Evolutionary conservation across 2,113 vertebrate species (phyloP), one percentile per base, ranked within the genome.

Genomic region (Pitta sordida): DNA sequence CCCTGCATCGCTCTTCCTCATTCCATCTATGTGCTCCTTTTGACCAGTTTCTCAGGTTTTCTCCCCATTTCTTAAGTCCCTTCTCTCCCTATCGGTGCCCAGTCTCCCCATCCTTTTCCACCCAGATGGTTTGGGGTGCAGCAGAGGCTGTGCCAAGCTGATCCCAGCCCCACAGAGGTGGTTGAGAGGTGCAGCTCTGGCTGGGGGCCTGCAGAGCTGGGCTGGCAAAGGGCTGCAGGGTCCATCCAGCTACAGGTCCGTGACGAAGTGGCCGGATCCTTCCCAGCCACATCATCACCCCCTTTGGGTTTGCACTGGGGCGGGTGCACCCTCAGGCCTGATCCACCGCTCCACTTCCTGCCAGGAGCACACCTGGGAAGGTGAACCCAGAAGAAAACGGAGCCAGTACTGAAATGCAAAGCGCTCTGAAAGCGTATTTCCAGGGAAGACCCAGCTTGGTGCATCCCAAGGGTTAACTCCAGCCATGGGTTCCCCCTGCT

Each of bases 271-370:
- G 53, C 36, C 6, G 2, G 80, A 68, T 56, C 81, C 77, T 78
- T 58, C 56, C 23, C 46, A 85, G 41, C 23, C 13, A 7, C 81
- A 80, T 34, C 39, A 3, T 8, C 37, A 43, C 11, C 69, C 74
- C 22, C 9, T 26, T 7, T 30, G 74, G 26, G 30, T 64, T 24
- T 22, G 76, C 68, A 67, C 19, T 0, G 4, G 36, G 34, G 13
- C 0, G 0, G 27, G 74, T 52, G 59, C 44, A 22, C 41, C 32
- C 20, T 1, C 2, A 4, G 41, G 11, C 30, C 56, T n/a, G 49
- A 89, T 6, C 75, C 0, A 0, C 7, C 2, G 6, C 19, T 37
- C 23, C 1, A 1, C 16, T 49, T 29, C 43, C 22, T 2, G 3
- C 49, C n/a, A 8, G 53, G 34, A 74, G 20, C 76, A 56, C 18